Evolutionary conservation across 2,113 vertebrate species (phyloP).

Genomic region (Gymnorhina tibicen): DNA sequence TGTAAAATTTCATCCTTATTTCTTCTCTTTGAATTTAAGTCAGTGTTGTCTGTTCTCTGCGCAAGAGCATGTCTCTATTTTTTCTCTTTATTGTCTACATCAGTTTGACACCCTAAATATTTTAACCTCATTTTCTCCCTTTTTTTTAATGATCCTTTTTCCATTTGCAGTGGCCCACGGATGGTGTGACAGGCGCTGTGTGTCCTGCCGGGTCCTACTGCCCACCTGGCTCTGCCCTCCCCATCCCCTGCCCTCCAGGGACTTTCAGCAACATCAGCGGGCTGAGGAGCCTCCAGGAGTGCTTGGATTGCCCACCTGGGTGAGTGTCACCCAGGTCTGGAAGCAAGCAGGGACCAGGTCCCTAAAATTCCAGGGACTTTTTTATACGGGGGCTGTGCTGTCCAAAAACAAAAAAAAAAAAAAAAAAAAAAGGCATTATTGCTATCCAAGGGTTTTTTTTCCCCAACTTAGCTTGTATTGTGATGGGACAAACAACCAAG

Average conservation of each 20-base stretch:
- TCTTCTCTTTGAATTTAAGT: neutral
- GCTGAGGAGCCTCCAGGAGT: slow-evolving; percentile 69
- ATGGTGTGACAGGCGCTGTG: slow-evolving; percentile 76
- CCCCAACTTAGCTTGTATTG: slow-evolving; percentile 68
- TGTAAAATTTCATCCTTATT: neutral
- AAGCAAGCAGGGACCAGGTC: neutral
- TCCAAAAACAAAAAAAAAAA: too few species aligned
- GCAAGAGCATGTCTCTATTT: neutral
- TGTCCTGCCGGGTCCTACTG: slow-evolving; percentile 85
- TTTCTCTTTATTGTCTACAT: neutral
- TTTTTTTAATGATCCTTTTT: neutral
- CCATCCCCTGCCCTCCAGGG: slow-evolving; percentile 80
- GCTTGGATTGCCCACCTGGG: slow-evolving; percentile 82
- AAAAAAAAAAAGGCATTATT: neutral
- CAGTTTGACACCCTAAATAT: too few species aligned
- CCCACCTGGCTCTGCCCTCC: slow-evolving; percentile 70
- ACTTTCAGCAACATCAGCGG: slow-evolving; percentile 81
- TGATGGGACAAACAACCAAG: slow-evolving; percentile 71
- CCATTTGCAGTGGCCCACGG: slow-evolving; percentile 71
- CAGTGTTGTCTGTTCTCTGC: neutral
- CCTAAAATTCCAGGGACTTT: neutral
- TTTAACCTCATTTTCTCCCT: neutral
- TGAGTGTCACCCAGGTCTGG: slow-evolving; percentile 26
- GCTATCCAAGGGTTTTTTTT: neutral
- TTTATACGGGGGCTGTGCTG: too few species aligned